Conservation (phyloP, 2,113 vertebrate genomes). For the Empidonax alnorum region DNA sequence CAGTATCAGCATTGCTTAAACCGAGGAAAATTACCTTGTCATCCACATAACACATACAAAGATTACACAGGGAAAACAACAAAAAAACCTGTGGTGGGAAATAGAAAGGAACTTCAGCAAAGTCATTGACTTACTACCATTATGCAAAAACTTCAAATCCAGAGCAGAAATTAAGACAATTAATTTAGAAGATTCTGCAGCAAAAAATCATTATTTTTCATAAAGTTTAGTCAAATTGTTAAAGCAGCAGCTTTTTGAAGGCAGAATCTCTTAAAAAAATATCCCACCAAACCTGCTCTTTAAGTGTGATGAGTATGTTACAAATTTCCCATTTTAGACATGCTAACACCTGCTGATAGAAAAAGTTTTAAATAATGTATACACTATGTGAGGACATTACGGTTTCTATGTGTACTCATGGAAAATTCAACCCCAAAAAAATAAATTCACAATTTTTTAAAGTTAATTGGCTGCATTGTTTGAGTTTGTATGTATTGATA, state of each 20-base stretch:
- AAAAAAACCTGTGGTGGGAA: background rate
- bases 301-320: background rate
- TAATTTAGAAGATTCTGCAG: background rate
- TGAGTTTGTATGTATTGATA: background rate
- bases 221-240: background rate
- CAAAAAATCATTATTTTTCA: background rate
- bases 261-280: background rate
- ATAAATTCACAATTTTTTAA: background rate
- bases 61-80: background rate
- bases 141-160: background rate
- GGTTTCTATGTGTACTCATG: background rate
- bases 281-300: background rate
- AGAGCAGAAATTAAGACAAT: background rate
- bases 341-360: background rate
- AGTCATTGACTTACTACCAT: background rate
- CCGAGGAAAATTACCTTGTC: background rate
- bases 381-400: background rate
- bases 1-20: background rate
- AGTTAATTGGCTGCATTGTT: background rate
- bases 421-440: background rate
- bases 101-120: background rate
- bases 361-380: background rate
- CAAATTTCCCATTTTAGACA: background rate
- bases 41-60: background rate
- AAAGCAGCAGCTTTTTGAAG: background rate